Evolutionary conservation across 53 echinoderm and acorn worm species (phyloP).

Genomic region (Astropecten irregularis): DNA sequence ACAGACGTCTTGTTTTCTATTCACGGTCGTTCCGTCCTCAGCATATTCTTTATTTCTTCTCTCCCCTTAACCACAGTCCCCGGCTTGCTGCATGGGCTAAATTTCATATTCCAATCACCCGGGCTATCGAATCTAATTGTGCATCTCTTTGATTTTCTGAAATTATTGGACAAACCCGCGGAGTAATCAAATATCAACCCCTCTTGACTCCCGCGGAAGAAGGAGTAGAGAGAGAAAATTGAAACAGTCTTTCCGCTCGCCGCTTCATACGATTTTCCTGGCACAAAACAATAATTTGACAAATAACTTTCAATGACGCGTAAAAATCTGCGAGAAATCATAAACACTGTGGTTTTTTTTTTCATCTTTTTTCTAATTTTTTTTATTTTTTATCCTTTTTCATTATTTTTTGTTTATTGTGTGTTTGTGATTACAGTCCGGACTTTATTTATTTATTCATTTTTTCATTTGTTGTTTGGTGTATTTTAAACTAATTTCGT

Average conservation of each 20-base stretch:
- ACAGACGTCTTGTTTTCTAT: too few species aligned
- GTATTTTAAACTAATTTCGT: slow-evolving; percentile 21
- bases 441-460: neutral
- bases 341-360: too few species aligned
- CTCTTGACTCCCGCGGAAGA: neutral
- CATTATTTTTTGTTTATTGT: neutral
- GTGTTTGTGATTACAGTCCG: neutral
- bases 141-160: slow-evolving; percentile 5
- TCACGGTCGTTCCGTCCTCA: too few species aligned
- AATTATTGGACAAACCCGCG: slow-evolving; percentile 20
- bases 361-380: too few species aligned
- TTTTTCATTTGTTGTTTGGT: neutral
- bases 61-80: too few species aligned
- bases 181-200: slow-evolving; percentile 26
- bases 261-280: neutral
- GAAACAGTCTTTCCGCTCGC: slow-evolving; percentile 19
- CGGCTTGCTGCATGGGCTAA: neutral
- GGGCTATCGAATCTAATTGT: slow-evolving; percentile 33
- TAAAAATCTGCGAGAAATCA: slow-evolving; percentile 9
- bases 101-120: slow-evolving; percentile 40
- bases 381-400: neutral
- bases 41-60: too few species aligned
- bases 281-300: slow-evolving; percentile 35
- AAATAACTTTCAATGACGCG: slow-evolving; percentile 23
- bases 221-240: slow-evolving; percentile 9